phyloP scores from a whole-genome alignment of 2,888 invertebrate species.

The Daptonema setosum region DNA sequence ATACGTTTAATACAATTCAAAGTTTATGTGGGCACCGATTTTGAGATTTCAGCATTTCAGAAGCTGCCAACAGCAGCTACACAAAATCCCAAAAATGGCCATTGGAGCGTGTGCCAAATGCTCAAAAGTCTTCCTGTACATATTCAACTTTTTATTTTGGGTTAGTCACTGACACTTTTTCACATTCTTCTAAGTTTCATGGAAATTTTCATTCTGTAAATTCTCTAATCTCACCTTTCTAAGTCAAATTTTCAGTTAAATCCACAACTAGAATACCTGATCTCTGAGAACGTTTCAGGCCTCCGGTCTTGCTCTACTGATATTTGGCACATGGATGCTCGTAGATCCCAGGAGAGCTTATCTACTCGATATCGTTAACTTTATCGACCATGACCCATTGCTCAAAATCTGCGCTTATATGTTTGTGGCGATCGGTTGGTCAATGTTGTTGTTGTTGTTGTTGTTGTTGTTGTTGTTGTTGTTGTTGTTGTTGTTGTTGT shows the following conservation, averaged over 20 bases:
- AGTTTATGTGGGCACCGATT: too few species aligned
- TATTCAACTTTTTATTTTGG: background rate
- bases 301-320: conserved; percentile 18
- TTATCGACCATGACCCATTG: conserved; percentile 2
- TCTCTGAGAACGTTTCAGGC: too few species aligned
- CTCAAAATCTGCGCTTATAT: conserved; percentile 14
- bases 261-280: background rate
- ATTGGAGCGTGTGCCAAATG: background rate
- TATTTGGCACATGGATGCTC: conserved; percentile 22
- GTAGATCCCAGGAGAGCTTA: conserved; percentile 22
- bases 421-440: conserved; percentile 10
- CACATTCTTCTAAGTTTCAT: background rate
- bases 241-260: too few species aligned
- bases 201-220: too few species aligned
- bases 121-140: background rate
- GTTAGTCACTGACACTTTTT: background rate
- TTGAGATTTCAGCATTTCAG: too few species aligned
- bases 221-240: too few species aligned
- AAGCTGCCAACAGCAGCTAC: too few species aligned
- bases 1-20: too few species aligned
- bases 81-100: too few species aligned
- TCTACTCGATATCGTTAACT: conserved; percentile 16
- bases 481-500: too few species aligned
- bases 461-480: too few species aligned
- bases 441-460: too few species aligned